Evolutionary conservation across 37 sponge, comb jelly and placozoan species (phyloP).

Genomic region (Mnemiopsis leidyi): DNA sequence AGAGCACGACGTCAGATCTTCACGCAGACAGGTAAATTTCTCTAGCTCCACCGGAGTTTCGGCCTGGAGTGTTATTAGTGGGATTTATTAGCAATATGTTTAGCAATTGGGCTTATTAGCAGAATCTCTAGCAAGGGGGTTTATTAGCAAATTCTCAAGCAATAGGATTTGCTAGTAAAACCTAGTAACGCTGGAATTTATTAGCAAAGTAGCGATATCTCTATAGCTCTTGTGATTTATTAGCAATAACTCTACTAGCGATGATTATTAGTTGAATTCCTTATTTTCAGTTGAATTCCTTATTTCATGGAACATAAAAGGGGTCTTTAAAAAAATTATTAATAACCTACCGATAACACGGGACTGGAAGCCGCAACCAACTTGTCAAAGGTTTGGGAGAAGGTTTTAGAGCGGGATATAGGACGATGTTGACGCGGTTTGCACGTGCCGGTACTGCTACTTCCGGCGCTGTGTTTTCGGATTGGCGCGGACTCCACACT

Average conservation of each 20-base stretch:
- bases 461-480: slow-evolving; percentile 8
- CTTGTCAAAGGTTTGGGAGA: slow-evolving; percentile 46
- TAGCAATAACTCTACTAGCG: no score
- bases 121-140: no score
- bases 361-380: neutral
- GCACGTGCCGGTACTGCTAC: slow-evolving; percentile 13
- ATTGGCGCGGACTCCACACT: slow-evolving; percentile 9
- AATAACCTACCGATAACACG: neutral
- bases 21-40: slow-evolving; percentile 28
- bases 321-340: neutral
- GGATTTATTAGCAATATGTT: neutral
- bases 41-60: slow-evolving; percentile 46
- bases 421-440: neutral
- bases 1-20: neutral
- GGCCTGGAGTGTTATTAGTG: neutral
- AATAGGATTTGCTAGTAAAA: neutral
- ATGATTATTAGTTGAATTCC: no score
- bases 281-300: no score
- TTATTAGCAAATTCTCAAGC: neutral
- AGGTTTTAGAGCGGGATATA: slow-evolving; percentile 9
- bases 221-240: no score
- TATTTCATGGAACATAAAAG: no score
- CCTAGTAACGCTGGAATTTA: no score
- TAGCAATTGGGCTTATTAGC: no score
- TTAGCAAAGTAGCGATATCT: no score